phyloP scores from a whole-genome alignment of 2,888 invertebrate species.

The Sinhomidia bicolor region DNA sequence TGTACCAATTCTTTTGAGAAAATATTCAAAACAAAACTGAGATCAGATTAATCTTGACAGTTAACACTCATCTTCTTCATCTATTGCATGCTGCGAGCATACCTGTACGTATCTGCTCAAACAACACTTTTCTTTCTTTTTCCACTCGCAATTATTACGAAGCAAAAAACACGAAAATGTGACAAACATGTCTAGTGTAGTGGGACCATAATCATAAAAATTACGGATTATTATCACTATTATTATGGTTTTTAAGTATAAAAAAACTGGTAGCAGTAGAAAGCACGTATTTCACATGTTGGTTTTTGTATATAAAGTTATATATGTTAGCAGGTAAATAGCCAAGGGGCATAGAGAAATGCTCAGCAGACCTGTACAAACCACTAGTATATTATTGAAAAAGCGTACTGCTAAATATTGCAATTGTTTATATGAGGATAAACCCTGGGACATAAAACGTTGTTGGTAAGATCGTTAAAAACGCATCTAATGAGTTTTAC shows the following conservation, averaged over 20 bases:
- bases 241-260: constrained; percentile 48
- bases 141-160: constrained; percentile 7
- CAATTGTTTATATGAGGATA: constrained; percentile 28
- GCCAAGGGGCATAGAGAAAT: constrained; percentile 36
- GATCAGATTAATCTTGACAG: constrained; percentile 16
- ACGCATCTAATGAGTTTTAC: constrained; percentile 52
- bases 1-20: neutral
- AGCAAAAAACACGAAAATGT: constrained; percentile 42
- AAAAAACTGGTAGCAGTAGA: constrained; percentile 37
- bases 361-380: neutral
- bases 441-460: constrained; percentile 50
- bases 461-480: constrained; percentile 57
- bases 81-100: neutral
- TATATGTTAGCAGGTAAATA: constrained; percentile 42
- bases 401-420: constrained; percentile 10
- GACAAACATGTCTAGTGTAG: constrained; percentile 44
- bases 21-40: constrained; percentile 25
- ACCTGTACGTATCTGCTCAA: neutral
- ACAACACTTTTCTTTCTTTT: neutral
- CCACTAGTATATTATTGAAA: neutral
- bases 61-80: constrained; percentile 1
- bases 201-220: constrained; percentile 55
- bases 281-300: neutral
- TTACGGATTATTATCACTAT: constrained; percentile 51
- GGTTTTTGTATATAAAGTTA: neutral